Evolutionary conservation across 2,888 invertebrate species (phyloP), one percentile per base, ranked within the genome.

Genomic region (Leptinotarsa tumamoca): DNA sequence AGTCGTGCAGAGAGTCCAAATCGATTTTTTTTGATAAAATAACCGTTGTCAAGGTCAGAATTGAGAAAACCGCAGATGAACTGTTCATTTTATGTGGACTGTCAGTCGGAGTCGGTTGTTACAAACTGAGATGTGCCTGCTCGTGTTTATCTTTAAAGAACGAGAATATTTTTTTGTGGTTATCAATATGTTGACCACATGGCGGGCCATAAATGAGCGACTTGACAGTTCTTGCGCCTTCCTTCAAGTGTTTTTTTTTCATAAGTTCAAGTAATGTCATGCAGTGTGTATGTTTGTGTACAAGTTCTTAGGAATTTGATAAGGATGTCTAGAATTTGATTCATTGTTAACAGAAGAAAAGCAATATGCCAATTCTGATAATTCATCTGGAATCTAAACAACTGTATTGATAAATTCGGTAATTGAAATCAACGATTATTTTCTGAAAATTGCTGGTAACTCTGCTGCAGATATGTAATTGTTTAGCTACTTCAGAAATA

Each of bases 1-100:
- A 87, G 75, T 87, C 85, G 61, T 84, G 81, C 49, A 83, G 72
- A 10, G 81, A 80, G 56, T 84, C 83, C 33, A 82, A 73, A 78
- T 83, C 80, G 56, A 84, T 67, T 80, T 83, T 84, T 75, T 84
- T 71, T 5, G 74, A 74, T 0, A 69, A 50, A 49, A 18, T 43
- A 17, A 18, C 15, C 14, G 54, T 58, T 58, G 49, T 49, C 49
- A 58, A 17, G 27, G 43, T 17, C 58, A 58, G 23, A 66, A 54
- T 51, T 33, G 50, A 49, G 21, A 71, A 10, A 4, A 66, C 21
- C n/a, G 33, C 3, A 18, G 54, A 71, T 71, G 66, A 51, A 27
- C 17, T 52, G 14, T 71, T 66, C 71, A 70, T 70, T 50, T 70
- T 49, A 33, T n/a, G 18, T 69, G 15, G 4, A 52, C 10, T 18